Base-by-base conservation (phyloP, 1,140 invertebrate species). In the Batillaria attramentaria region DNA sequence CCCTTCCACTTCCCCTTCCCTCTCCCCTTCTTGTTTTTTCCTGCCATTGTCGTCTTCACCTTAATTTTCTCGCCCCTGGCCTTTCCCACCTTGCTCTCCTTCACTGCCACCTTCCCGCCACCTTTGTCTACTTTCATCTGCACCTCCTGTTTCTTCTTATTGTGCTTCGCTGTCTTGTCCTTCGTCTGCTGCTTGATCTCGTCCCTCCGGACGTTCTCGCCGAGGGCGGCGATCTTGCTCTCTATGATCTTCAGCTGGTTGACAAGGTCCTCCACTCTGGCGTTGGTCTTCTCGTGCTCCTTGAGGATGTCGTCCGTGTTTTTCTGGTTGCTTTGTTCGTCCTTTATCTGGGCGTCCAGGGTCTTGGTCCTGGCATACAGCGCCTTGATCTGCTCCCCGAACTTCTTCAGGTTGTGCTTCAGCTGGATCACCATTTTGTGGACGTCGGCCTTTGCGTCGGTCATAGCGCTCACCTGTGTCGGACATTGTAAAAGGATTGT, bases 321-420 rank as follows among this genome's bases (percentile, higher is more conserved):
- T 37, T 75, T 75, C 24, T 41, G 13, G 5, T 41, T 4, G 10
- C 13, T 28, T 16, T 50, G 73, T 24, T 65, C 24, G n/a, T n/a
- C n/a, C 57, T 60, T 60, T 37, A 75, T 18, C 28, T 50, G 20
- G 33, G 13, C 0, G 6, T 50, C 16, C 35, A 75, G 8, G 0
- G n/a, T 28, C 31, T 62, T 31, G 20, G 73, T 75, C 54, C 39
- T 75, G 37, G 60, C 54, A 54, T 62, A 75, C 46, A 75, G 73
- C 54, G 42, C 18, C 54, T 75, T 50, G 31, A 75, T 75, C 73
- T 62, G 33, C 8, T 42, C 57, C 37, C 62, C 57, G 35, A 75
- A 62, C 35, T 35, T 50, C 35, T 20, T 13, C 37, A 75, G 39
- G 57, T 57, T 50, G 35, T 31, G n/a, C 73, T 65, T 50, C 3